Conservation (phyloP, 2,888 invertebrate genomes). For the Crossocerus cetratus region DNA sequence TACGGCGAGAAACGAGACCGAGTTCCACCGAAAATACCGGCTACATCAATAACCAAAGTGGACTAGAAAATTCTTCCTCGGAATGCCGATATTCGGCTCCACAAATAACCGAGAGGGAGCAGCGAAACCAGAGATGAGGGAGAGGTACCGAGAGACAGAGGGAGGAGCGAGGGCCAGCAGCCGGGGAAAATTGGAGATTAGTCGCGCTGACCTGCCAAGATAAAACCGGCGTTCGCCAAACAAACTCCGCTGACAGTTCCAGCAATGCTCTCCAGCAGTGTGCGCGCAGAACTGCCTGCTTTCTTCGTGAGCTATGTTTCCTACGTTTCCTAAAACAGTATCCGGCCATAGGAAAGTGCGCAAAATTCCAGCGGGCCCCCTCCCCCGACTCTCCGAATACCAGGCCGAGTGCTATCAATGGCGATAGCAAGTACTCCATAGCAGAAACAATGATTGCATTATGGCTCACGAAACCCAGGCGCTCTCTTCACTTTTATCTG, state of each 20-base stretch:
- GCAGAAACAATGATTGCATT: slow-evolving; percentile 43
- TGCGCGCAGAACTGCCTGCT: too few species aligned
- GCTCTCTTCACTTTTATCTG: slow-evolving; percentile 2
- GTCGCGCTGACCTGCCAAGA: slow-evolving; percentile 26
- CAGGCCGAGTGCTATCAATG: too few species aligned
- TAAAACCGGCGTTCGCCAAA: slow-evolving; percentile 36
- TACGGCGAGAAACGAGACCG: not conserved
- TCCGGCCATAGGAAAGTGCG: too few species aligned
- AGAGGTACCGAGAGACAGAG: not conserved
- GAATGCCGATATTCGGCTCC: not conserved
- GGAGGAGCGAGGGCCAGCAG: slow-evolving; percentile 3
- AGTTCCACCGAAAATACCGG: not conserved
- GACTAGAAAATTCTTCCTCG: not conserved
- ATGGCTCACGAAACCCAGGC: slow-evolving; percentile 14
- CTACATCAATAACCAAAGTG: slow-evolving; percentile 2
- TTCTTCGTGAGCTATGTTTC: too few species aligned
- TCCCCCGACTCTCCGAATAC: too few species aligned
- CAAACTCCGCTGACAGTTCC: slow-evolving; percentile 23
- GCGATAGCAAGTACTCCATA: too few species aligned
- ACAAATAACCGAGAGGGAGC: not conserved
- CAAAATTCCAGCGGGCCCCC: too few species aligned
- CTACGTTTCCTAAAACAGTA: too few species aligned
- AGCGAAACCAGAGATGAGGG: not conserved
- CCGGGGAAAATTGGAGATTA: slow-evolving; percentile 32
- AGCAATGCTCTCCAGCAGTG: not conserved